A percentile compares a stretch with the other conserved stretches of the same genome.
Evolutionary conservation across 2,888 invertebrate genomes (phyloP).

Genomic region (Drosophila cyrtoloma): DNA sequence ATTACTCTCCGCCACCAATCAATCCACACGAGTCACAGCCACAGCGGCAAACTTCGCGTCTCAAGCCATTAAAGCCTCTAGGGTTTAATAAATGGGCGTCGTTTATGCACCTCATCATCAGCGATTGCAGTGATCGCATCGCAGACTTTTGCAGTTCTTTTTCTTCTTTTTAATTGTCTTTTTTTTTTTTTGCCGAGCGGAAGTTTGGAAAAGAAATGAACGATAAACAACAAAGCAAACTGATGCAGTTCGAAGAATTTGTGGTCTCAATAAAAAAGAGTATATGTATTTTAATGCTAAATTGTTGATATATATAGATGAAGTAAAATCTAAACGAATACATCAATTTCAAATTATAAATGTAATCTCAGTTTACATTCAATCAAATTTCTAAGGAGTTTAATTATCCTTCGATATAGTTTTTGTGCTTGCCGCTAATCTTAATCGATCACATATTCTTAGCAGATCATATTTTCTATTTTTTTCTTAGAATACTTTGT

Average conservation of each 20-base stretch:
- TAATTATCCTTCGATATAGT: not conserved
- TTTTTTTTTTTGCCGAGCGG: slow-evolving; percentile 57
- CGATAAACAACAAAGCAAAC: slow-evolving; percentile 1
- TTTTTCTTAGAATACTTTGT: not conserved
- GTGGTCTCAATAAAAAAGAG: slow-evolving; percentile 14
- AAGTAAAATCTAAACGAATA: not conserved
- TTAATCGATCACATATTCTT: not conserved
- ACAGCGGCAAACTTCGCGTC: slow-evolving; percentile 29
- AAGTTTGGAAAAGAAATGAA: slow-evolving; percentile 54
- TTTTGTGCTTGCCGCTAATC: not conserved
- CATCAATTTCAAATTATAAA: not conserved
- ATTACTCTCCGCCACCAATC: slow-evolving; percentile 22
- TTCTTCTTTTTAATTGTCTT: slow-evolving; percentile 13
- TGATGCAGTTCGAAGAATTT: not conserved
- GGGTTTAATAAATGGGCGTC: slow-evolving; percentile 81
- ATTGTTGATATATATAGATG: not conserved
- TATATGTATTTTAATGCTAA: not conserved
- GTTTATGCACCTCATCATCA: slow-evolving; percentile 81
- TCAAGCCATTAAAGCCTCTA: slow-evolving; percentile 70
- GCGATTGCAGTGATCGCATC: slow-evolving; percentile 76
- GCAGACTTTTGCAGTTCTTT: slow-evolving; percentile 50
- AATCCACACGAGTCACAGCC: slow-evolving; percentile 14
- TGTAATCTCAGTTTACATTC: not conserved
- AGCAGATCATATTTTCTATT: not conserved
- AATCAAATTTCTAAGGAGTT: not conserved